A percentile compares a stretch with the other conserved stretches of the same genome.
Evolutionary conservation across 2,888 invertebrate species (phyloP).

Genomic region (Temnothorax rugatulus): DNA sequence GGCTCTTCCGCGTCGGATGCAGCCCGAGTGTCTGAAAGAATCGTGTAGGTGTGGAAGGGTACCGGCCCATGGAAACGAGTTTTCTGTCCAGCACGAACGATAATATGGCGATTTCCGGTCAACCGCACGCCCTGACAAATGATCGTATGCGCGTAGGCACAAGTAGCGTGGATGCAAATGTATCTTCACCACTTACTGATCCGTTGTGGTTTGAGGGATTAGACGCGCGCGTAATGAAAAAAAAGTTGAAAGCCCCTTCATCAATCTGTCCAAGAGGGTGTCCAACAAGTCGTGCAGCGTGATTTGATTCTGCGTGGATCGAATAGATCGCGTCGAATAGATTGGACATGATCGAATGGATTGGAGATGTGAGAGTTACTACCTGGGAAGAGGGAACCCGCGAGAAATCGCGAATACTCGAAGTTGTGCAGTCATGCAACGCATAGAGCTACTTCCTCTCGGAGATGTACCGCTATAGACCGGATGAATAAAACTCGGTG

Average conservation of each 20-base stretch:
- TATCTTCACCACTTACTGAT: slow-evolving; percentile 20
- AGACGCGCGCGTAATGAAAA: slow-evolving; percentile 28
- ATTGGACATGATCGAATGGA: slow-evolving; percentile 18
- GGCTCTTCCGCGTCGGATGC: slow-evolving; percentile 62
- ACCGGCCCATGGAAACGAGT: slow-evolving; percentile 63
- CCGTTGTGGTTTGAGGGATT: slow-evolving; percentile 34
- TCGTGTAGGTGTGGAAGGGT: slow-evolving; percentile 61
- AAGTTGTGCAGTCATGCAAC: slow-evolving; percentile 47
- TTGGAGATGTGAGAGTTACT: slow-evolving; percentile 38
- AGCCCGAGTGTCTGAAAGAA: slow-evolving; percentile 23
- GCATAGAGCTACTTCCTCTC: slow-evolving; percentile 63
- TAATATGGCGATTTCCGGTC: slow-evolving; percentile 44
- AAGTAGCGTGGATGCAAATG: slow-evolving; percentile 22
- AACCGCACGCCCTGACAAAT: slow-evolving; percentile 22
- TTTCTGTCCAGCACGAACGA: slow-evolving; percentile 40
- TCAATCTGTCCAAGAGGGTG: too few relatives aligned
- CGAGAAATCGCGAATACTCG: slow-evolving; percentile 41
- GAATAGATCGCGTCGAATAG: slow-evolving; percentile 35
- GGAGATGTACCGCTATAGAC: slow-evolving; percentile 72
- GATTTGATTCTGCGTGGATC: slow-evolving; percentile 35
- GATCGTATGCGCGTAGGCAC: slow-evolving; percentile 27
- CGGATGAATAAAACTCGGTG: slow-evolving; percentile 66
- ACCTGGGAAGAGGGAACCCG: slow-evolving; percentile 23
- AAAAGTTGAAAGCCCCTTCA: background rate
- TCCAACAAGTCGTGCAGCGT: slow-evolving; percentile 33